These are phyloP conservation scores for Glaucomys volans DNA, from an alignment of 2,113 vertebrate genomes.

Conservation along the genomic window DNA sequence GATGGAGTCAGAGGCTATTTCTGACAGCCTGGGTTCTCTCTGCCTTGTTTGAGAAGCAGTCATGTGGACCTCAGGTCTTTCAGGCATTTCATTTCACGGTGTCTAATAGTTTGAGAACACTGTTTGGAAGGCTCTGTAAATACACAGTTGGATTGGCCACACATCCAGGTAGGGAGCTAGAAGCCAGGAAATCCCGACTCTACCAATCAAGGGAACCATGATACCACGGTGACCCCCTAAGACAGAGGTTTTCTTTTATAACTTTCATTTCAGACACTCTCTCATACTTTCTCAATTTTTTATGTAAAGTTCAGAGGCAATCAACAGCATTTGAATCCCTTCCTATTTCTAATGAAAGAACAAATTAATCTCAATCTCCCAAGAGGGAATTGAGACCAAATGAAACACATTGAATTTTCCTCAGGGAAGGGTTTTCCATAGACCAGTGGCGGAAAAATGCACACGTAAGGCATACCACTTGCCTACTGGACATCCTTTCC, in stretches of 20 bases:
- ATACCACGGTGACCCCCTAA: background rate
- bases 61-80: background rate
- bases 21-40: background rate
- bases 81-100: background rate
- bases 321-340: background rate
- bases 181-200: background rate
- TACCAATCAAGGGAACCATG: background rate
- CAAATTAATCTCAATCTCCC: background rate
- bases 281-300: background rate
- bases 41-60: background rate
- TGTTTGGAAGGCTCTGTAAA: background rate
- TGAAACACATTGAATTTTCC: background rate
- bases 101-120: background rate
- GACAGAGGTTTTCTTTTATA: background rate
- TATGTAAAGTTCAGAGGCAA: background rate
- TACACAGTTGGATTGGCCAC: background rate
- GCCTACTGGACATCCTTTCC: background rate
- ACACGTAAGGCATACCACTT: background rate
- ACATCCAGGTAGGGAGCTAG: background rate
- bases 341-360: background rate
- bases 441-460: background rate
- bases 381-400: background rate
- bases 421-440: background rate
- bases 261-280: background rate
- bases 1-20: background rate